Percentiles rank a stretch among this genome's conserved stretches.
Conservation (phyloP, 2,113 vertebrate species). For the Scomber scombrus region DNA sequence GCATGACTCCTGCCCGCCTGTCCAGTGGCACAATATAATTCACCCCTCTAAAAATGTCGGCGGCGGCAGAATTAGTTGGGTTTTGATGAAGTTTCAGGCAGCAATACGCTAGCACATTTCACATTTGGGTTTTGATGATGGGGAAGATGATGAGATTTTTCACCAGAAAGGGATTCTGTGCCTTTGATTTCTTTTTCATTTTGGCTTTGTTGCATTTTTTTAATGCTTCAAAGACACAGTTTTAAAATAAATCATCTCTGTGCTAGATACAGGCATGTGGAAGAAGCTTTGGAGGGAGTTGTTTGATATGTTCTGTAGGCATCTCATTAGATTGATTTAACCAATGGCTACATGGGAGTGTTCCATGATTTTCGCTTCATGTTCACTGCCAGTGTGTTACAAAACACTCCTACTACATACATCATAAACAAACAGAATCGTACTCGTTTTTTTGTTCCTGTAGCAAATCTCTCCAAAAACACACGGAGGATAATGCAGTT, state of each 20-base stretch:
- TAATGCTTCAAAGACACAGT: conserved; percentile 75
- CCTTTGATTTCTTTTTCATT: conserved; percentile 78
- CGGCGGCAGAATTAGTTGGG: conserved; percentile 58
- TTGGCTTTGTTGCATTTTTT: conserved; percentile 75
- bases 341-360: conserved; percentile 22
- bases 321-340: conserved; percentile 53
- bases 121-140: conserved; percentile 78
- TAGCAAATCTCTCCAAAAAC: conserved; percentile 26
- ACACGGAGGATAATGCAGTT: conserved; percentile 11
- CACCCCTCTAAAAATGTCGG: conserved; percentile 43
- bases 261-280: conserved; percentile 52
- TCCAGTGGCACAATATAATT: conserved; percentile 56
- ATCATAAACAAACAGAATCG: conserved; percentile 40
- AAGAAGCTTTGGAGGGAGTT: conserved; percentile 48
- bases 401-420: conserved; percentile 29
- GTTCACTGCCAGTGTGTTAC: neutral
- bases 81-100: conserved; percentile 71
- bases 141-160: conserved; percentile 73
- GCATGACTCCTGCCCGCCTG: conserved; percentile 53
- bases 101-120: conserved; percentile 57
- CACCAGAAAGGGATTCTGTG: conserved; percentile 54
- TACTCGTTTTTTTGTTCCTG: neutral
- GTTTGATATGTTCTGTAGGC: conserved; percentile 53
- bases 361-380: conserved; percentile 3
- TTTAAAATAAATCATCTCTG: conserved; percentile 69